Evolutionary conservation across 2,797 vertebrate species (phyloP), one percentile per base, ranked within the genome.

Genomic region (Cuculus canorus): DNA sequence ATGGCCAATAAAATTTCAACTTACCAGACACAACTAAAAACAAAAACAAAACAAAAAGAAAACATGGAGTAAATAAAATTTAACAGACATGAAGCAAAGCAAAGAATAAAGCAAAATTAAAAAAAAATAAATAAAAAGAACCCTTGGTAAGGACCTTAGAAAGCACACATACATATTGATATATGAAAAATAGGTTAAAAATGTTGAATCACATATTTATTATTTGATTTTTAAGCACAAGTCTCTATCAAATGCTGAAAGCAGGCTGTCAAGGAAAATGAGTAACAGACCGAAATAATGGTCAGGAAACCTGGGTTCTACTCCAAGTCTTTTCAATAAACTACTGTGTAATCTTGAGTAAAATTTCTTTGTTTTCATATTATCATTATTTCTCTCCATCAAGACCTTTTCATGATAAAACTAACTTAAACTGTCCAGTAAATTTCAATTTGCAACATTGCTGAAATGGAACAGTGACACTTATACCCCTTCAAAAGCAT

Each of bases 1-100:
- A 98, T 99, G 99, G 99, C 98, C 98, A 99, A 98, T 98, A 99
- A 99, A 98, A 99, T 98, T 98, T 99, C 99, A 99, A 99, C 99
- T 99, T 99, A 99, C 99, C 99, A 99, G 99, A 99, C 97, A 99
- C 96, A 98, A 99, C 99, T 99, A 99, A 98, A 99, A 97, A 98
- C 97, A 98, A 98, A 98, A 98, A 98, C 96, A 98, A 98, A 98
- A 98, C 98, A 98, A 98, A 98, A 98, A 98, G 98, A 98, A 98
- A 98, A 99, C 97, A 98, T 97, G 97, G 97, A 97, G 97, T 98
- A 98, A 98, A 98, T 98, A 98, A 96, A 98, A 97, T 98, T 97
- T 98, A 98, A 98, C 96, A 98, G 98, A 98, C 93, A 98, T 98
- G 98, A 98, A 97, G 97, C 92, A 96, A 96, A 98, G 93, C 80